A percentile compares a stretch with the other conserved stretches of the same genome.
Conservation (phyloP, 2,797 vertebrate species). For the Pelobates cultripes region DNA sequence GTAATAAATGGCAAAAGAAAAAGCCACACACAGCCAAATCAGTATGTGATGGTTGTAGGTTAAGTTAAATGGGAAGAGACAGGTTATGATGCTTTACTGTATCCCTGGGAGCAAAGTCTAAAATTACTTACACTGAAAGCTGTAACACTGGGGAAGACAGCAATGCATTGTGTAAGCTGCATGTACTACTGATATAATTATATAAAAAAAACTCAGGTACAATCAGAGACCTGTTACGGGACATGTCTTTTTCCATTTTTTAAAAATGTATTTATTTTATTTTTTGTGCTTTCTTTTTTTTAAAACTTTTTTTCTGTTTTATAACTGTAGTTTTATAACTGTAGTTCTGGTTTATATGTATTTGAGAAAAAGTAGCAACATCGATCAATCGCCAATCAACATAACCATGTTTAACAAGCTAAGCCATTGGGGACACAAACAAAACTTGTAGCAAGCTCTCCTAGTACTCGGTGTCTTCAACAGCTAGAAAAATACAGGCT, state of each 20-base stretch:
- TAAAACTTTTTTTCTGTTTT: not conserved
- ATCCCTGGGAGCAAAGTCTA: slow-evolving; percentile 84
- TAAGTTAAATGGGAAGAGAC: slow-evolving; percentile 87
- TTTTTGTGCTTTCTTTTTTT: no score
- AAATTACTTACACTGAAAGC: slow-evolving; percentile 85
- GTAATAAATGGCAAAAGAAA: slow-evolving; percentile 88
- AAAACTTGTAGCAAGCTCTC: slow-evolving; percentile 74
- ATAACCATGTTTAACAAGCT: slow-evolving; percentile 62
- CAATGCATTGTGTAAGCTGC: slow-evolving; percentile 75
- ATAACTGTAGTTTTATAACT: not conserved
- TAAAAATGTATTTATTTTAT: slow-evolving; percentile 44
- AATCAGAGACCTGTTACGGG: slow-evolving; percentile 64
- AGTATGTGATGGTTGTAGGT: slow-evolving; percentile 85
- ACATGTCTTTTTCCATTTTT: slow-evolving; percentile 60
- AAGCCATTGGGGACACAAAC: slow-evolving; percentile 74
- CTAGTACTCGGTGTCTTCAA: slow-evolving; percentile 73
- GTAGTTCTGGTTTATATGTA: slow-evolving; percentile 66
- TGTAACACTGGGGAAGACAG: slow-evolving; percentile 75
- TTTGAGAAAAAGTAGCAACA: slow-evolving; percentile 74
- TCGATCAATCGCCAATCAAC: not conserved
- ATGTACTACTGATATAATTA: slow-evolving; percentile 76
- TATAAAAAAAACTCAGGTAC: slow-evolving; percentile 75
- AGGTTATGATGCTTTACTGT: slow-evolving; percentile 89
- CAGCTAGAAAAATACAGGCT: slow-evolving; percentile 57
- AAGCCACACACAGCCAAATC: slow-evolving; percentile 85